phyloP scores from a whole-genome alignment of 2,113 vertebrate species.

The Equus quagga region DNA sequence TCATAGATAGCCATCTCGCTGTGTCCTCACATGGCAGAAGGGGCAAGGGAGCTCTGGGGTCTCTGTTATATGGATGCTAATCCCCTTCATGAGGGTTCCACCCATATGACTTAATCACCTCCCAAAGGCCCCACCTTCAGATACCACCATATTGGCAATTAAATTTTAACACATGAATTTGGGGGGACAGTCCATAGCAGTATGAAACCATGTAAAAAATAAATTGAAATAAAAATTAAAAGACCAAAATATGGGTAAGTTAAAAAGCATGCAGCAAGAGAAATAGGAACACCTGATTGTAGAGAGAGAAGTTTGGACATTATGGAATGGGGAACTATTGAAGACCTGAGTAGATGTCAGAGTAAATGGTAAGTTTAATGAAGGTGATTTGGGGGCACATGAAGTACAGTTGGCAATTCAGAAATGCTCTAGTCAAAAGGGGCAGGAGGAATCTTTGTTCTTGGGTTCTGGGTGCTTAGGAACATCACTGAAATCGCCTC shows the following conservation, averaged over 20 bases:
- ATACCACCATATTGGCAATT: neutral
- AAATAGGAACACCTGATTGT: neutral
- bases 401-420: neutral
- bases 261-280: neutral
- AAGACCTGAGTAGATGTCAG: neutral
- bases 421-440: neutral
- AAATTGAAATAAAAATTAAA: slow-evolving; percentile 34
- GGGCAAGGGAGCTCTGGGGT: neutral
- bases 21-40: neutral
- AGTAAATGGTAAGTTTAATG: neutral
- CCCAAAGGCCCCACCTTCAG: neutral
- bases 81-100: neutral
- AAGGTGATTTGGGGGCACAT: neutral
- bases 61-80: neutral
- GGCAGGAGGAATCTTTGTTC: neutral
- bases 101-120: neutral
- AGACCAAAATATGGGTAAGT: neutral
- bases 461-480: neutral
- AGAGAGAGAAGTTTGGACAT: neutral
- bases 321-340: neutral
- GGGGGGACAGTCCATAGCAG: neutral
- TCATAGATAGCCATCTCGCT: neutral
- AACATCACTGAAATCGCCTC: neutral
- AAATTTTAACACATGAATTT: neutral
- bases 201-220: neutral